These are phyloP conservation scores for Leucophenga maculata DNA, from an alignment of 2,888 invertebrate species.

Conservation along the genomic window DNA sequence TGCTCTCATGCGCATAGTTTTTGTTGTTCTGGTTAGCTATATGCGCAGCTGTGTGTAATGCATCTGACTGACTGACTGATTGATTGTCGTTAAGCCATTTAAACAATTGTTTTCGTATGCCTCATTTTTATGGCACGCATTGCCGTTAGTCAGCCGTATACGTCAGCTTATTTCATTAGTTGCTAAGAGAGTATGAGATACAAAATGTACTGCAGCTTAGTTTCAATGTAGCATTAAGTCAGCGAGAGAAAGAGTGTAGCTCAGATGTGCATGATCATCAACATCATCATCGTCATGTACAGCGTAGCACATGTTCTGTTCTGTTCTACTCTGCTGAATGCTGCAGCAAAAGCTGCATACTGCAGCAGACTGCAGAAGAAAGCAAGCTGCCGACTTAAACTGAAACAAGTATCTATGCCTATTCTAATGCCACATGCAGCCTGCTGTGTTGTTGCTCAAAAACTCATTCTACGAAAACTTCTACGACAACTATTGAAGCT, in stretches of 20 bases:
- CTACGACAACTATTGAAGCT: constrained; percentile 38
- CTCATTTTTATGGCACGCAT: constrained; percentile 33
- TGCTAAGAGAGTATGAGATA: neutral
- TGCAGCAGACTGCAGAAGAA: constrained; percentile 32
- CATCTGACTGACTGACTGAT: neutral
- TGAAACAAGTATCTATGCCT: constrained; percentile 57
- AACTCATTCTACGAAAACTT: neutral
- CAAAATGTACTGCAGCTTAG: neutral
- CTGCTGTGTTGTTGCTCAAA: constrained; percentile 37
- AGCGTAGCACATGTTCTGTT: constrained; percentile 1
- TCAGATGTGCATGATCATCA: neutral
- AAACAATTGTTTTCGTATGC: constrained; percentile 18
- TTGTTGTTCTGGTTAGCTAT: neutral
- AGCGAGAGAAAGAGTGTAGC: too few relatives aligned
- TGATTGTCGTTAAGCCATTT: neutral
- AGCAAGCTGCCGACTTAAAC: constrained; percentile 31
- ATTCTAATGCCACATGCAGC: constrained; percentile 39
- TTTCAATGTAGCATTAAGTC: neutral
- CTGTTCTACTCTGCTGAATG: constrained; percentile 10
- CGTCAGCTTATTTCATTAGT: constrained; percentile 35
- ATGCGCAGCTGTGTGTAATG: neutral
- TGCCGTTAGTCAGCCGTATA: constrained; percentile 34
- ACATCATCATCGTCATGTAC: neutral
- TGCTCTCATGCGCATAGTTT: neutral
- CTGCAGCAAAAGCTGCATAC: constrained; percentile 25